A percentile compares a stretch with the other conserved stretches of the same genome.
Conservation (phyloP, 30 jellyfish, hydroid and myxozoan species). For the Sanderia malayensis region DNA sequence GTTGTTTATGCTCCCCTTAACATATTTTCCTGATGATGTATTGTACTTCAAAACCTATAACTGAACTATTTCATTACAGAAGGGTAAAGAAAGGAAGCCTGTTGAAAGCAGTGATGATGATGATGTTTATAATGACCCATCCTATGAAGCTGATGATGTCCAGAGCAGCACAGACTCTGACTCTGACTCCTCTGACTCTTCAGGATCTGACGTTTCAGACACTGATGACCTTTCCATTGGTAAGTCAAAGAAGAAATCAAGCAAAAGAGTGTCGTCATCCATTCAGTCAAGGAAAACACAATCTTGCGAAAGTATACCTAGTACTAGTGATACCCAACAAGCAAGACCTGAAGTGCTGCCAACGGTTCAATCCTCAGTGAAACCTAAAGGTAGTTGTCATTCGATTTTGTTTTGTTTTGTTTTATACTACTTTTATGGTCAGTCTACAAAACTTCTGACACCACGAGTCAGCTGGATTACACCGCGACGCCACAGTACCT, state of each 20-base stretch:
- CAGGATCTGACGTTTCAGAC: conserved; percentile 2
- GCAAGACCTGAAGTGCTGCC: neutral
- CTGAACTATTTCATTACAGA: neutral
- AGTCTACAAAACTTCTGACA: too few species aligned
- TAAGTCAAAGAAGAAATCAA: neutral
- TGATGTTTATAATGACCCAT: neutral
- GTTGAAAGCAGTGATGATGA: neutral
- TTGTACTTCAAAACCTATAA: neutral
- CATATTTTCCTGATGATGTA: neutral
- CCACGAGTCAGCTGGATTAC: too few species aligned
- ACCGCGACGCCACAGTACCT: too few species aligned
- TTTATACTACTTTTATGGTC: neutral
- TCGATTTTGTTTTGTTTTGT: neutral
- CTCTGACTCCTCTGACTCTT: neutral
- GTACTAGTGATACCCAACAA: neutral
- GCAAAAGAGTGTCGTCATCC: neutral
- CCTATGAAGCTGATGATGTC: neutral
- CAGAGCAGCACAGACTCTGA: too few species aligned
- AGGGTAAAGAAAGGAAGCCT: neutral
- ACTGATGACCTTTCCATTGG: neutral
- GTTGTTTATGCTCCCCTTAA: neutral
- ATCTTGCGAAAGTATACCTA: neutral
- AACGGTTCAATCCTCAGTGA: neutral
- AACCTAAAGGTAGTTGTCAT: neutral
- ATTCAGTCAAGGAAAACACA: neutral